Base-by-base conservation (phyloP, 2,888 invertebrate genomes). In the Pachliopta kotzebuea region DNA sequence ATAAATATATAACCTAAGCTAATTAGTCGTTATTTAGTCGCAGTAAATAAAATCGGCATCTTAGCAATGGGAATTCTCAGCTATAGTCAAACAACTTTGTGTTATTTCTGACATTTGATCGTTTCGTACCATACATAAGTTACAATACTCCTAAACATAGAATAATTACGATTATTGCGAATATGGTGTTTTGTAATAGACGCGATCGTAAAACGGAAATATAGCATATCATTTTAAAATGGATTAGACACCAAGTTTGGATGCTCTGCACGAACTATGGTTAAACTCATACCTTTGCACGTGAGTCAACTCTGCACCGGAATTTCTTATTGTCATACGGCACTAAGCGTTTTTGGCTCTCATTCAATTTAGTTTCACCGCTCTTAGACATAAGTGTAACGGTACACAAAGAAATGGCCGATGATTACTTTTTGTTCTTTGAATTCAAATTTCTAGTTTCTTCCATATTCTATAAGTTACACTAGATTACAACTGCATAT, bases 271-370 rank as follows among this genome's bases (percentile, higher is more conserved):
- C 7, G 21, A 17, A 56, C 56, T n/a, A 45, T 23, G 1, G 67
- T 65, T 72, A 72, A 74, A 73, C 73, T 69, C 69, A 67, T 69
- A 63, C 65, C 53, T 65, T 68, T 69, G 74, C 71, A 71, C 67
- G 70, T 85, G 85, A 84, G 73, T 85, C 85, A 85, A 70, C 67
- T 71, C 72, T 71, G 62, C 52, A 37, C 59, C 58, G 76, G 78
- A 81, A 80, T 80, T 78, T 81, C 76, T 79, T 78, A 78, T 81
- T 85, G 82, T 83, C 76, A 77, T 69, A 69, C 69, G 56, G 62
- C 70, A 66, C 68, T 75, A 73, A 73, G 68, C 71, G 71, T 77
- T 76, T 42, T 82, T 86, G 85, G 85, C 84, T 72, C 67, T 68
- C 62, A 70, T 79, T 84, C 86, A 84, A 84, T 75, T 79, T 68